phyloP scores from a whole-genome alignment of 2,797 vertebrate species.

The Lophotriccus pileatus region DNA sequence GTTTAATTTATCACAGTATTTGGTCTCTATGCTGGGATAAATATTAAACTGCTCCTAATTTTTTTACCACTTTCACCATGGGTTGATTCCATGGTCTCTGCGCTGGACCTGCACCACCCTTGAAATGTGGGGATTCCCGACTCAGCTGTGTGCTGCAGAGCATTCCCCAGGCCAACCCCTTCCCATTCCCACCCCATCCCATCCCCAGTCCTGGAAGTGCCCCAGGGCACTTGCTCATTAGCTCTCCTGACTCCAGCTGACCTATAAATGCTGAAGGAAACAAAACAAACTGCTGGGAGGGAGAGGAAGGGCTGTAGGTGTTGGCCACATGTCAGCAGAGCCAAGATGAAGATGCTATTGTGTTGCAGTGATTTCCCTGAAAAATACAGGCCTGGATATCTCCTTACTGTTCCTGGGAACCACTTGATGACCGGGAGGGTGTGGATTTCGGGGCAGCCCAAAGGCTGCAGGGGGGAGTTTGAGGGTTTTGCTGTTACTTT shows the following conservation, averaged over 20 bases:
- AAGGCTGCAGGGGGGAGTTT: neutral
- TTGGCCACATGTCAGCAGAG: neutral
- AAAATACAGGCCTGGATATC: constrained; percentile 22
- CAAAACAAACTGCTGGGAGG: neutral
- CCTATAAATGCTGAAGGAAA: constrained; percentile 14
- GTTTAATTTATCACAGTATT: neutral
- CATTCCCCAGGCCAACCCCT: neutral
- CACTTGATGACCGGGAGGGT: neutral
- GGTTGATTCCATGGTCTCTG: neutral
- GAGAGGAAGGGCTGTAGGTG: constrained; percentile 19
- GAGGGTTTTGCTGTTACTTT: neutral
- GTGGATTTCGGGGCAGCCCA: neutral
- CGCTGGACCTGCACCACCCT: neutral
- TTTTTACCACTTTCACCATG: neutral
- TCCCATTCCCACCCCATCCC: neutral
- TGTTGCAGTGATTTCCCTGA: constrained; percentile 2
- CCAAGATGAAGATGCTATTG: constrained; percentile 35
- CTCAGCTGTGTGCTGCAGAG: neutral
- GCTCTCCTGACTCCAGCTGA: constrained; percentile 4
- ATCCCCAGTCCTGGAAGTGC: neutral
- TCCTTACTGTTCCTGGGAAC: neutral
- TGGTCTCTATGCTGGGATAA: neutral
- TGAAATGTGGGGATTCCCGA: neutral
- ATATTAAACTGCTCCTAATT: neutral
- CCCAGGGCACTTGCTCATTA: neutral